Evolutionary conservation across 2,888 invertebrate genomes (phyloP), one percentile per base, ranked within the genome.

Genomic region (Tortricodes alternella): DNA sequence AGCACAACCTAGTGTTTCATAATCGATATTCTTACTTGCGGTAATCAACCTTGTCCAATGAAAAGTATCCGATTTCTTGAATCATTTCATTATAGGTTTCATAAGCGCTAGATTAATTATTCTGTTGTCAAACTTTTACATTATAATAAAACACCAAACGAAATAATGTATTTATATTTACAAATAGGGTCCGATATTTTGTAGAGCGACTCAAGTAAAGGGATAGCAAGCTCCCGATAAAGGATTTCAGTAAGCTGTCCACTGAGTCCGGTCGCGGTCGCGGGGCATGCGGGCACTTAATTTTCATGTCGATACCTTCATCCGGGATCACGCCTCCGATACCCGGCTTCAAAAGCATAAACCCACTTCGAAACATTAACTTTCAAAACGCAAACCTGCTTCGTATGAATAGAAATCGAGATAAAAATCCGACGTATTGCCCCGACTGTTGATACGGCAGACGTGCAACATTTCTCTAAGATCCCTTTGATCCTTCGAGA

Each of bases 401-500:
- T 46, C 57, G 61, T 58, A 64, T 65, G 65, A 67, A 68, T 67
- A 65, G 63, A 62, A 68, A 67, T 67, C 60, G 63, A 52, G 53
- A 58, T 58, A 61, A 59, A 59, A 62, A 62, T 62, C 59, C 57
- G 57, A 60, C 61, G 57, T 62, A 62, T 62, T 59, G 61, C 57
- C 39, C 38, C 53, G 43, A 58, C 46, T 60, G 53, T 50, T 50
- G 44, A 60, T 53, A 60, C 55, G 50, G 44, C 50, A 48, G 24
- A 59, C 59, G 59, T 59, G 59, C 48, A 32, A 55, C 59, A 59
- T 53, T 59, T 55, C 55, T 59, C 60, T 60, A 46, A 46, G 59
- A 63, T 59, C 63, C 66, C 66, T 73, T 73, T 73, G 73, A 73
- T 69, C 69, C 68, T 64, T 60, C 61, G 62, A 59, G 62, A 58